Conservation (phyloP, 2,888 invertebrate species). For the Parnassius mnemosyne region DNA sequence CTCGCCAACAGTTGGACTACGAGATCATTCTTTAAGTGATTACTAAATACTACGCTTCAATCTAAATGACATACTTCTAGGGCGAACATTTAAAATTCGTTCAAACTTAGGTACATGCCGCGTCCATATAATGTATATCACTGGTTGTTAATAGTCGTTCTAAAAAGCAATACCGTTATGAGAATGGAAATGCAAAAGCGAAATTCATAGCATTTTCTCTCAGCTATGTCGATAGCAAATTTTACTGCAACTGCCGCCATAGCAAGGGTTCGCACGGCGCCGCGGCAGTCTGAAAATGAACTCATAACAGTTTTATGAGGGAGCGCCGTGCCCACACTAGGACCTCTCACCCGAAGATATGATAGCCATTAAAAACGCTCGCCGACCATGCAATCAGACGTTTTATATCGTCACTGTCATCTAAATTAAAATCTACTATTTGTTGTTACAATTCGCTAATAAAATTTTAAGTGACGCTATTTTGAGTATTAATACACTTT, state of each 20-base stretch:
- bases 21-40: too few species aligned
- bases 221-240: conserved; percentile 32
- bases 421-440: conserved; percentile 70
- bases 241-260: conserved; percentile 33
- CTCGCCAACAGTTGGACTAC: too few species aligned
- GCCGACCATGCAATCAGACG: conserved; percentile 61
- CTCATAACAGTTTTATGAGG: conserved; percentile 76
- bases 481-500: neutral
- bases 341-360: conserved; percentile 51
- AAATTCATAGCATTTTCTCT: conserved; percentile 30
- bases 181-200: conserved; percentile 27
- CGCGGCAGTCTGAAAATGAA: conserved; percentile 56
- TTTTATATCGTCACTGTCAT: conserved; percentile 57
- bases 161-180: conserved; percentile 21
- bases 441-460: conserved; percentile 38
- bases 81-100: too few species aligned
- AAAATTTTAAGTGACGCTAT: conserved; percentile 1
- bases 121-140: neutral
- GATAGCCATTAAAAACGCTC: conserved; percentile 63
- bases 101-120: too few species aligned
- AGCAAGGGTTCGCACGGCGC: conserved; percentile 34
- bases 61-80: too few species aligned
- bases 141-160: conserved; percentile 17
- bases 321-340: conserved; percentile 43
- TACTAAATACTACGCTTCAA: too few species aligned